Conservation (phyloP, 1,140 invertebrate genomes). For the Heliconius himera region DNA sequence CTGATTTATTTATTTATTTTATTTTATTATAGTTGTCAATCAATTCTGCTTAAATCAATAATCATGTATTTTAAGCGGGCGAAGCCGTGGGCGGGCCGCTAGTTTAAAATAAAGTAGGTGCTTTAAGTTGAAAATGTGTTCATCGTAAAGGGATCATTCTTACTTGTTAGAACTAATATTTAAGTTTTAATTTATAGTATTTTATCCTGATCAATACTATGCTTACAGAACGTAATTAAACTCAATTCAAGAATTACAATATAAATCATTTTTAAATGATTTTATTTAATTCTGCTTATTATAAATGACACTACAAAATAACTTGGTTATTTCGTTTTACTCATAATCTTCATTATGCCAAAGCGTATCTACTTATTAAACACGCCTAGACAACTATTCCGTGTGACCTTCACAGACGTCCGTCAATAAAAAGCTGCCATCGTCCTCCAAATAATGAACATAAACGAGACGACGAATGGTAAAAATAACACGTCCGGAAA, state of each 20-base stretch:
- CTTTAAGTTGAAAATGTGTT: neutral
- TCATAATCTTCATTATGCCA: conserved; percentile 44
- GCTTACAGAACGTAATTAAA: too few species aligned
- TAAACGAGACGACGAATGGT: conserved; percentile 52
- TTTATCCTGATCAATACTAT: neutral
- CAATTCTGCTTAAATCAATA: too few species aligned
- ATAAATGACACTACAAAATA: neutral
- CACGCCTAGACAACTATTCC: conserved; percentile 55
- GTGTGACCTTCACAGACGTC: conserved; percentile 64
- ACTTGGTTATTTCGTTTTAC: conserved; percentile 11
- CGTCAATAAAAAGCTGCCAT: conserved; percentile 63
- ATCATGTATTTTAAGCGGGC: too few species aligned
- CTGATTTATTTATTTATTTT: too few species aligned
- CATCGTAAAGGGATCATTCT: neutral
- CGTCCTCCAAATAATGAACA: conserved; percentile 51
- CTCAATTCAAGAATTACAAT: neutral
- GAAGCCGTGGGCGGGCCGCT: too few species aligned
- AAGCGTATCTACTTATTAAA: conserved; percentile 41
- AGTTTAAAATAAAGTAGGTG: neutral
- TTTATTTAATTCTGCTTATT: neutral
- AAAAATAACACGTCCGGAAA: conserved; percentile 67
- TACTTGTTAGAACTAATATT: neutral
- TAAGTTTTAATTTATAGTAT: neutral
- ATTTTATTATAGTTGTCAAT: too few species aligned
- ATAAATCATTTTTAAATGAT: neutral